These are phyloP conservation scores for Muscina levida DNA, from an alignment of 2,888 invertebrate species.

Conservation along the genomic window DNA sequence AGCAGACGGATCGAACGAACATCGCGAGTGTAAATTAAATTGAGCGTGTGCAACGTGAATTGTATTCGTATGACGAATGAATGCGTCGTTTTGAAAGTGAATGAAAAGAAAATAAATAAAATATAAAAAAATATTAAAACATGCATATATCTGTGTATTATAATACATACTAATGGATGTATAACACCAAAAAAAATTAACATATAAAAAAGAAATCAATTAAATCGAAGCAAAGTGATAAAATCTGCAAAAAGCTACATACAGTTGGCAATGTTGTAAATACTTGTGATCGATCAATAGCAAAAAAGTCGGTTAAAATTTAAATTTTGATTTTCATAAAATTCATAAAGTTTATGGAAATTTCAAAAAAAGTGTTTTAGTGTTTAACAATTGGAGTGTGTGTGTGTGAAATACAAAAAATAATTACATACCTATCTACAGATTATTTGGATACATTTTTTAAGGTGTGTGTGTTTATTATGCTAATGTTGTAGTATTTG, in stretches of 20 bases:
- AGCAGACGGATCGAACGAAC: neutral
- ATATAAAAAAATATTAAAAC: slow-evolving; percentile 3
- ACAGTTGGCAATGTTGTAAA: too few relatives aligned
- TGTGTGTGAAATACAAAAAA: too few relatives aligned
- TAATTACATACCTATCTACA: too few relatives aligned
- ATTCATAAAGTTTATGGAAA: neutral
- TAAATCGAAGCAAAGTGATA: too few relatives aligned
- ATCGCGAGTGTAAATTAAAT: neutral
- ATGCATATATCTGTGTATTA: slow-evolving; percentile 15
- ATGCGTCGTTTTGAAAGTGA: slow-evolving; percentile 1
- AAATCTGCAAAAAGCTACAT: too few relatives aligned
- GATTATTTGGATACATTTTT: too few relatives aligned
- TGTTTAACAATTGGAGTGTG: too few relatives aligned
- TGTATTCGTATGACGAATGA: slow-evolving; percentile 21
- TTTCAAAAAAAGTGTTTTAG: neutral
- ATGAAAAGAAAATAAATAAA: slow-evolving; percentile 27
- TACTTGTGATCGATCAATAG: too few relatives aligned
- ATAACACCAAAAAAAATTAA: slow-evolving; percentile 21
- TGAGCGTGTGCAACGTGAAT: slow-evolving; percentile 28
- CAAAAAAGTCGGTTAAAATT: neutral
- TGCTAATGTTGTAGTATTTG: neutral
- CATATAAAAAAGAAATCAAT: slow-evolving; percentile 18
- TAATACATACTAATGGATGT: slow-evolving; percentile 1
- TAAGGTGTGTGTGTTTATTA: slow-evolving; percentile 47
- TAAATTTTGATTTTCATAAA: neutral